Evolutionary conservation across 2,888 invertebrate species (phyloP).

Genomic region (Euzophera pinguis): DNA sequence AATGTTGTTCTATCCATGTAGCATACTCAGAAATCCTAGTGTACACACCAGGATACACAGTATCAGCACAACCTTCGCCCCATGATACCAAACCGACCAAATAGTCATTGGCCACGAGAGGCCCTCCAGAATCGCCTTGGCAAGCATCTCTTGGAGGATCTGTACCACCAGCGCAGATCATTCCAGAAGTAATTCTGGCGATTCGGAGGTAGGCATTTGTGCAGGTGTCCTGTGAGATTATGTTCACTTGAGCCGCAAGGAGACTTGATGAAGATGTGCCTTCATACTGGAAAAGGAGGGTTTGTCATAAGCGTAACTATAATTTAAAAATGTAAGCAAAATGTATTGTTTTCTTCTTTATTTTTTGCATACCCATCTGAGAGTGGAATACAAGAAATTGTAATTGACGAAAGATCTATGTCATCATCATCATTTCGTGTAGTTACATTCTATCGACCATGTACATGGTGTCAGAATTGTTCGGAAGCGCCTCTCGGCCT

Average conservation of each 20-base stretch:
- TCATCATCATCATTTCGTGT: too few species aligned
- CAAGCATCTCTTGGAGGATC: constrained; percentile 65
- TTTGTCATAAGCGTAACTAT: too few species aligned
- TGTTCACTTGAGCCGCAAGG: constrained; percentile 54
- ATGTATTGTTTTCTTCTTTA: too few species aligned
- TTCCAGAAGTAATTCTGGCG: constrained; percentile 49
- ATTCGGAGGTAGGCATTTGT: constrained; percentile 51
- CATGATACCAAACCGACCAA: constrained; percentile 79
- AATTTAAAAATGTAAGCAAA: too few species aligned
- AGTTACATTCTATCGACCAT: too few species aligned
- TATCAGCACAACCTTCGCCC: constrained; percentile 78
- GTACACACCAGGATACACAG: constrained; percentile 77
- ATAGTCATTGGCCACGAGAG: constrained; percentile 63
- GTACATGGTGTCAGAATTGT: too few species aligned
- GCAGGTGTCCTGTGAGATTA: constrained; percentile 58
- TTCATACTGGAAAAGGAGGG: constrained; percentile 44
- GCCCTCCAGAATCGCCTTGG: constrained; percentile 82
- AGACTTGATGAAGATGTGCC: constrained; percentile 50
- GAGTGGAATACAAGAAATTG: too few species aligned
- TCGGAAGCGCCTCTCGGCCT: too few species aligned
- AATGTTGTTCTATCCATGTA: constrained; percentile 44
- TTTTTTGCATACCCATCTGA: too few species aligned
- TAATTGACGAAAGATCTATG: too few species aligned
- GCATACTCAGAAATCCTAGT: constrained; percentile 66
- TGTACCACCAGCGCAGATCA: constrained; percentile 62